Evolutionary conservation across 2,797 vertebrate genomes (phyloP), one percentile per base, ranked within the genome.

Genomic region (Triplophysa bombifrons): DNA sequence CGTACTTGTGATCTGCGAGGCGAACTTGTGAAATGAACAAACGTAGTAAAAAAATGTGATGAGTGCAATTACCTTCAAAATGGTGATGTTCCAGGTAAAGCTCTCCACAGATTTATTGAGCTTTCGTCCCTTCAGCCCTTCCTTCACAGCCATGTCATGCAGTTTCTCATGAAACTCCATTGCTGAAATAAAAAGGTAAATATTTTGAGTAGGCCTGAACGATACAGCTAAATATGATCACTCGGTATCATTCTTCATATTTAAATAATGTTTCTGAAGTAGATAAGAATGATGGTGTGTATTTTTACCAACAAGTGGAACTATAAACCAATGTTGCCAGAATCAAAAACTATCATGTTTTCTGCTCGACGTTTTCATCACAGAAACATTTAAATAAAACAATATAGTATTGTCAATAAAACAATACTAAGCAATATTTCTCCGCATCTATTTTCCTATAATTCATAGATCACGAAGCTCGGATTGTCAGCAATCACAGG

Each of bases 51-150:
- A 38, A 38, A 38, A 38, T 8, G 34, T 1, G 20, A 3, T 55
- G 34, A 61, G 25, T 46, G 3, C 3, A 11, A 8, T 85, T 93
- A 98, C 98, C 96, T 99, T 99, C 76, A 99, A 88, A 83, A 99
- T 97, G 55, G 98, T 99, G 87, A 99, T 98, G 88, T 99, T 99
- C 98, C 98, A 99, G 0, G 98, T 98, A 88, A 99, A 99, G 91
- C 95, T 98, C 93, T 99, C 98, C 85, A 97, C 92, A 0, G 96
- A 96, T 87, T 99, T 99, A 66, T 96, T 94, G 61, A 97, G 92
- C 86, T 99, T 99, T 81, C 97, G 91, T 75, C 97, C 97, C 89
- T 98, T 99, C 84, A 99, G 82, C 1, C 98, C 97, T 86, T 99
- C 98, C 90, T 95, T 98, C 88, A 94, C 88, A 1, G 96, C 97